Percentiles rank a stretch among this genome's conserved stretches.
phyloP scores from a whole-genome alignment of 1,140 invertebrate genomes.

The Micrasema longulum region DNA sequence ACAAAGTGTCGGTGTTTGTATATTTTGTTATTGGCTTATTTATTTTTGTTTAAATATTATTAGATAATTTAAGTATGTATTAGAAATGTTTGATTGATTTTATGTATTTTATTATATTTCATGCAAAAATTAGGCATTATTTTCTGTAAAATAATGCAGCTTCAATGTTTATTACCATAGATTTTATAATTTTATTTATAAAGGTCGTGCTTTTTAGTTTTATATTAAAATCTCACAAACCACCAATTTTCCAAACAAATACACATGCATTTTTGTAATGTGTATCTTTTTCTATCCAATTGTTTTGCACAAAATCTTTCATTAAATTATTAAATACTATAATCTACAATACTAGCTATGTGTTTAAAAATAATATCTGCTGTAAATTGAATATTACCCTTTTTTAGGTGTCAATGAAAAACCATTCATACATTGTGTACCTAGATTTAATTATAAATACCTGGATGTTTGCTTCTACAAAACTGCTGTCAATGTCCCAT shows the following conservation, averaged over 20 bases:
- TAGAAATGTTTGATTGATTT: not conserved
- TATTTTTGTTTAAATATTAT: conserved; percentile 34
- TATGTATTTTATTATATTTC: conserved; percentile 7
- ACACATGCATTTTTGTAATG: too few relatives aligned
- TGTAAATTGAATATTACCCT: too few relatives aligned
- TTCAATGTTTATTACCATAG: conserved; percentile 21
- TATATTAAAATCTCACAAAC: too few relatives aligned
- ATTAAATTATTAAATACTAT: too few relatives aligned
- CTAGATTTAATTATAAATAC: conserved; percentile 16
- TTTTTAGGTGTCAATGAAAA: too few relatives aligned
- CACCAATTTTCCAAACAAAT: too few relatives aligned
- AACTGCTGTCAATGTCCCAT: not conserved
- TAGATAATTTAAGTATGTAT: conserved; percentile 3
- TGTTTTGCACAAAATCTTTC: too few relatives aligned
- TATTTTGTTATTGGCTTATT: conserved; percentile 31
- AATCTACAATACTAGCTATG: too few relatives aligned
- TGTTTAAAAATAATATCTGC: too few relatives aligned
- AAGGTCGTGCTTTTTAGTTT: not conserved
- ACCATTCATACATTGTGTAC: too few relatives aligned
- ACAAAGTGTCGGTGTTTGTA: conserved; percentile 11
- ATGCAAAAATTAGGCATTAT: conserved; percentile 9
- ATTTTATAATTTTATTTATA: conserved; percentile 20
- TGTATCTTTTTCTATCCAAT: too few relatives aligned
- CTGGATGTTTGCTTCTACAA: conserved; percentile 22
- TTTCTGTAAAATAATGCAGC: conserved; percentile 14